Conservation (phyloP, 2,888 invertebrate species). For the Hydropsyche betteni region DNA sequence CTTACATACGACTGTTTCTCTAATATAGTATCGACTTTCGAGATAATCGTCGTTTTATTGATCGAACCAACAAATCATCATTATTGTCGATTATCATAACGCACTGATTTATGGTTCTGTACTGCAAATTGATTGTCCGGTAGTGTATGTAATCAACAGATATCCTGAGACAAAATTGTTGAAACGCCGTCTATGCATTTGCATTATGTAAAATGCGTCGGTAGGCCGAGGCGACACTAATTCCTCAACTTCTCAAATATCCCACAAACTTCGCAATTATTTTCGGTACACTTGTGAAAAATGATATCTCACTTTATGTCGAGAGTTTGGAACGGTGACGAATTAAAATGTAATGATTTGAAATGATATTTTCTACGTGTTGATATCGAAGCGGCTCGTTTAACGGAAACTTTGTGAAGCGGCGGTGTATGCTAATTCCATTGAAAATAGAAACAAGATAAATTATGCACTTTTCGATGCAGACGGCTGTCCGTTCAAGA, state of each 20-base stretch:
- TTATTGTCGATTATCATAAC: conserved; percentile 13
- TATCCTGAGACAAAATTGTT: conserved; percentile 22
- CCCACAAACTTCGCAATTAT: too few relatives aligned
- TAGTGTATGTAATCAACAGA: conserved; percentile 31
- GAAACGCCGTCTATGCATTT: conserved; percentile 20
- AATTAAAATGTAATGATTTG: too few relatives aligned
- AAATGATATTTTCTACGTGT: too few relatives aligned
- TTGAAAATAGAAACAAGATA: conserved; percentile 34
- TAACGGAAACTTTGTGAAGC: conserved; percentile 2
- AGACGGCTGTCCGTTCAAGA: conserved; percentile 31
- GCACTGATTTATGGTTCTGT: not conserved
- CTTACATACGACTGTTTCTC: not conserved
- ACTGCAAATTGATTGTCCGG: conserved; percentile 14
- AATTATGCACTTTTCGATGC: conserved; percentile 34
- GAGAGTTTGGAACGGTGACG: too few relatives aligned
- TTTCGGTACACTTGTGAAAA: too few relatives aligned
- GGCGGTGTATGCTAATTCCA: conserved; percentile 33
- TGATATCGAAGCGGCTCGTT: too few relatives aligned
- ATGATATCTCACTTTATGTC: too few relatives aligned
- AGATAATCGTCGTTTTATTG: not conserved
- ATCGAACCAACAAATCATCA: not conserved
- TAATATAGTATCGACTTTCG: not conserved
- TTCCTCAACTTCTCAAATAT: not conserved
- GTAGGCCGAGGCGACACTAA: not conserved
- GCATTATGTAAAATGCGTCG: conserved; percentile 36